Conservation (phyloP, 2,113 vertebrate genomes). For the Oceanites oceanicus region DNA sequence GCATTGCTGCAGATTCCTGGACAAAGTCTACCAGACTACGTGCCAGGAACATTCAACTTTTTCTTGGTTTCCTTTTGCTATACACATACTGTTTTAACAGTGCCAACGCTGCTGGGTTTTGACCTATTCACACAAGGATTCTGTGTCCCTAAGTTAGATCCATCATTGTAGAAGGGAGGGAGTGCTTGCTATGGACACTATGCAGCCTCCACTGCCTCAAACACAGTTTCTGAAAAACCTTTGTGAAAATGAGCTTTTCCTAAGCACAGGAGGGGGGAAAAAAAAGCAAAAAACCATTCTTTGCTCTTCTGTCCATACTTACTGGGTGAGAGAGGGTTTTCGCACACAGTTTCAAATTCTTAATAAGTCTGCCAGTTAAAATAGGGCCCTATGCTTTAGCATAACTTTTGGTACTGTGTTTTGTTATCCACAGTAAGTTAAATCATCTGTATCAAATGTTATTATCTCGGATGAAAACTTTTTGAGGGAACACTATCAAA, state of each 20-base stretch:
- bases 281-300: fast-evolving
- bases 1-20: not conserved
- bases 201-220: not conserved
- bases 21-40: not conserved
- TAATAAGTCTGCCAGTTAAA: not conserved
- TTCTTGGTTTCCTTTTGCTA: not conserved
- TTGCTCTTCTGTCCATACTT: not conserved
- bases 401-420: not conserved
- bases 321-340: not conserved
- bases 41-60: not conserved
- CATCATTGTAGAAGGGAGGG: not conserved
- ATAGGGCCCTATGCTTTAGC: not conserved
- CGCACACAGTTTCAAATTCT: not conserved
- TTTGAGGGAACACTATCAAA: not conserved
- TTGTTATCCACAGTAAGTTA: not conserved
- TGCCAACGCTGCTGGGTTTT: not conserved
- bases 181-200: not conserved
- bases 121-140: not conserved
- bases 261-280: not conserved
- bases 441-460: not conserved
- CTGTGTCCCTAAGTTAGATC: not conserved
- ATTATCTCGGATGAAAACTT: not conserved
- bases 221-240: not conserved
- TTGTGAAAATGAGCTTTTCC: not conserved
- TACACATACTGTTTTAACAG: not conserved